A percentile compares a stretch with the other conserved stretches of the same genome.
Conservation (phyloP, 2,113 vertebrate species). For the Salvator merianae region DNA sequence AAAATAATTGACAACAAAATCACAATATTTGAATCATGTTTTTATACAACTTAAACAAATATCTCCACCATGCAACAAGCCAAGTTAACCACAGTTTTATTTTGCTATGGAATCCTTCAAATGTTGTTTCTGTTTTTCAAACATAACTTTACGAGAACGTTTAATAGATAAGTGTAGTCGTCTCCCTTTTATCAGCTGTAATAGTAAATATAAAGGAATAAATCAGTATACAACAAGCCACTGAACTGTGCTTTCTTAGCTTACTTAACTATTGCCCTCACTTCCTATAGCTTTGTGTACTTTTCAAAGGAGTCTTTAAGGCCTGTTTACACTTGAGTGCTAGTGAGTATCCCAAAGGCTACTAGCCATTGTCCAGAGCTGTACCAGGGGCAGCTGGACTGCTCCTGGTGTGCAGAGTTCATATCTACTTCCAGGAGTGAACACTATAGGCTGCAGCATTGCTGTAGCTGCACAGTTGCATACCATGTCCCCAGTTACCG, state of each 20-base stretch:
- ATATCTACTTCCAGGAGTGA: too few species aligned
- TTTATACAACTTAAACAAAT: not conserved
- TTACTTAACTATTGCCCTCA: not conserved
- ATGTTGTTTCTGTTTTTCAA: slow-evolving; percentile 41
- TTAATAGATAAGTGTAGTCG: slow-evolving; percentile 50
- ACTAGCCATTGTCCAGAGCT: too few species aligned
- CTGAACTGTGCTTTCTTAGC: not conserved
- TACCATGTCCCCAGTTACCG: too few species aligned
- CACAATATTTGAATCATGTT: too few species aligned
- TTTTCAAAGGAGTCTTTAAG: slow-evolving; percentile 62
- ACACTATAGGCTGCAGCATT: too few species aligned
- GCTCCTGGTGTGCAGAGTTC: too few species aligned
- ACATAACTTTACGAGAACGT: slow-evolving; percentile 10
- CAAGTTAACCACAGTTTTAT: slow-evolving; percentile 39
- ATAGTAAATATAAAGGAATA: slow-evolving; percentile 13
- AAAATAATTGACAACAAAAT: not conserved
- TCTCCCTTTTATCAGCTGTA: slow-evolving; percentile 43
- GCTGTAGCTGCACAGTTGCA: too few species aligned
- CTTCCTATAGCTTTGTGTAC: slow-evolving; percentile 20
- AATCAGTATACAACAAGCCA: slow-evolving; percentile 26
- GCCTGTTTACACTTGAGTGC: slow-evolving; percentile 65
- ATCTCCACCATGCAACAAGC: slow-evolving; percentile 1
- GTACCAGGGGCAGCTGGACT: too few species aligned
- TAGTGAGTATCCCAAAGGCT: too few species aligned
- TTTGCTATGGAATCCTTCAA: slow-evolving; percentile 46